Evolutionary conservation across 30 jellyfish, hydroid and myxozoan species (phyloP).

Genomic region (Nemopilema nomurai): DNA sequence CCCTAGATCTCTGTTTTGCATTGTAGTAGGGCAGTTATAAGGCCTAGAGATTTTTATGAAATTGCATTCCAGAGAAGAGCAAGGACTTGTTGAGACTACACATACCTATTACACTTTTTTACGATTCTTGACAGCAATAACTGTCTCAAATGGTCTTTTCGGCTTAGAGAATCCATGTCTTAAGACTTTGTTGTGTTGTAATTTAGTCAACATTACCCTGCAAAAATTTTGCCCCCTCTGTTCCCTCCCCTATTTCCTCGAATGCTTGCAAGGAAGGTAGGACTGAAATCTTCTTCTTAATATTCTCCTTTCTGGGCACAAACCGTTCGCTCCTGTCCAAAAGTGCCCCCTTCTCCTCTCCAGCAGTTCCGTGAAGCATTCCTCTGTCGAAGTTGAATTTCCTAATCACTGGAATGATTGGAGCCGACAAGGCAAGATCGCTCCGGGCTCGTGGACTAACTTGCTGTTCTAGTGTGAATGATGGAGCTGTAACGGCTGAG

Average conservation of each 20-base stretch:
- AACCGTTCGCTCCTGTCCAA: background rate
- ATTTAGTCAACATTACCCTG: background rate
- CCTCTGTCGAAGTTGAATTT: background rate
- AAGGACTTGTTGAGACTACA: too few species aligned
- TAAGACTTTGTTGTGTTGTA: too few species aligned
- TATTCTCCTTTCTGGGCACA: background rate
- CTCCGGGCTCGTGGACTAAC: background rate
- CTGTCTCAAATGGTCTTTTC: too few species aligned
- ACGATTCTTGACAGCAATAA: too few species aligned
- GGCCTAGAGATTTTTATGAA: too few species aligned
- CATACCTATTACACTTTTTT: too few species aligned
- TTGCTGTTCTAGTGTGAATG: background rate
- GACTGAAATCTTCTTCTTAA: background rate
- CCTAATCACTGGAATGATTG: background rate
- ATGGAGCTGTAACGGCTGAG: constrained; percentile 6
- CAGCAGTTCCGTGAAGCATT: background rate
- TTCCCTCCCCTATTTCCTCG: background rate
- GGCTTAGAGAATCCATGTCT: too few species aligned
- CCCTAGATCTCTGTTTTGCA: too few species aligned
- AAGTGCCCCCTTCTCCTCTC: background rate
- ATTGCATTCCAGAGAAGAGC: too few species aligned
- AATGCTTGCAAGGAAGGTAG: constrained; percentile 22
- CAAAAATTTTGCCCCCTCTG: background rate
- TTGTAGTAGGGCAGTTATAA: too few species aligned
- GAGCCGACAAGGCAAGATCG: background rate